Base-by-base conservation (phyloP, 2,113 vertebrate species). In the Blennius ocellaris region DNA sequence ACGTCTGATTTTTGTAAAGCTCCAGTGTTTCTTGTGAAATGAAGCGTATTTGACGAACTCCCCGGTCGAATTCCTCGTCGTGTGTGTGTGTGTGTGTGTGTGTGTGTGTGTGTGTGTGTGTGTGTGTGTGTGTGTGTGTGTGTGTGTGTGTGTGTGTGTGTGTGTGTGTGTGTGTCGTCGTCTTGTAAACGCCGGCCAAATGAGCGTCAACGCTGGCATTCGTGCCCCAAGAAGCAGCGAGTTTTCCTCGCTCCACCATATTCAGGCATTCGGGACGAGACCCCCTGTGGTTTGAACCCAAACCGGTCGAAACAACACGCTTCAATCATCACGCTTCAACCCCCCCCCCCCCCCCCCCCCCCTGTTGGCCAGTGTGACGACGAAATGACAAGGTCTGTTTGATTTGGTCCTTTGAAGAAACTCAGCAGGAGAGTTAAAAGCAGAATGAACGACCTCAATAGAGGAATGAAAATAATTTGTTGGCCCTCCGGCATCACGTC, bases 141-240 rank as follows among this genome's bases (percentile, higher is more conserved):
- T n/a, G n/a, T n/a, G n/a, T n/a, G n/a, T n/a, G n/a, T n/a, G n/a
- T n/a, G n/a, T n/a, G n/a, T n/a, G n/a, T n/a, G n/a, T n/a, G n/a
- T n/a, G n/a, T n/a, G n/a, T n/a, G n/a, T n/a, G n/a, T n/a, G n/a
- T n/a, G n/a, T n/a, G n/a, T n/a, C n/a, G n/a, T 30, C 4, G 21
- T 2, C 21, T 30, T 30, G 21, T 30, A 39, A 64, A 62, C 48
- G 64, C 69, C 64, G n/a, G n/a, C n/a, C n/a, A n/a, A n/a, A n/a
- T n/a, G n/a, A n/a, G 50, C 71, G 40, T 80, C 66, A 73, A 39
- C 72, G 54, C 61, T 11, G 16, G 40, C 59, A 36, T 82, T 80
- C 82, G 47, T 73, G 54, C 55, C 83, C 83, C 79, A 81, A 73
- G 82, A 66, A 74, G 63, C 72, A 80, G n/a, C 85, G 6, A 48